Base-by-base conservation (phyloP, 2,888 invertebrate genomes). In the Synanthedon andrenaeformis region DNA sequence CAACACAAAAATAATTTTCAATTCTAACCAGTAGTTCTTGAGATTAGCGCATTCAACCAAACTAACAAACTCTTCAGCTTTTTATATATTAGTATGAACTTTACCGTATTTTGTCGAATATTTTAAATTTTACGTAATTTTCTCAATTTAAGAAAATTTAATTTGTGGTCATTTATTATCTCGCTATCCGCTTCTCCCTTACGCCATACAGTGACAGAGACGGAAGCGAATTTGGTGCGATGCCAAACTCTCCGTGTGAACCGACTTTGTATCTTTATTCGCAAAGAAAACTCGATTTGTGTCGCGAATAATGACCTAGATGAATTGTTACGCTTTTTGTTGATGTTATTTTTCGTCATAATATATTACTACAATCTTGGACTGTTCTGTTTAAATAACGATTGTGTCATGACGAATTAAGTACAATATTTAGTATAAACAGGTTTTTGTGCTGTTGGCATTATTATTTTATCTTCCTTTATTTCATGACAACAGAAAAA, bases 251-350 rank as follows among this genome's bases (percentile, higher is more conserved):
- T 64, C 59, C 65, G 69, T 62, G 67, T 59, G 69, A 69, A 65
- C 69, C 64, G 70, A 69, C 69, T 67, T 69, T 70, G 72, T 70
- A 70, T 73, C 66, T 62, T 57, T 56, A 57, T 58, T 56, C 52
- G 54, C 51, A 51, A 49, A 53, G 72, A 71, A 74, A 76, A 76
- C 75, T 72, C 72, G 68, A 76, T 76, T 76, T 76, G 74, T 70
- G 73, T 72, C 69, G 61, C 64, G 70, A 64, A 73, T 75, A 75
- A 75, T 74, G 72, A 72, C 69, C 67, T 64, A 65, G 65, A 67
- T 69, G 72, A 68, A 70, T 65, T 67, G 70, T 69, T 70, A 64
- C 69, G 65, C 66, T 70, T 72, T 69, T 68, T 61, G 60, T 62
- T 64, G 69, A 55, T 60, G 55, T 59, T 63, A 35, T 35, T 60